phyloP scores from a whole-genome alignment of 2,888 invertebrate genomes.

The Parnassius apollo region DNA sequence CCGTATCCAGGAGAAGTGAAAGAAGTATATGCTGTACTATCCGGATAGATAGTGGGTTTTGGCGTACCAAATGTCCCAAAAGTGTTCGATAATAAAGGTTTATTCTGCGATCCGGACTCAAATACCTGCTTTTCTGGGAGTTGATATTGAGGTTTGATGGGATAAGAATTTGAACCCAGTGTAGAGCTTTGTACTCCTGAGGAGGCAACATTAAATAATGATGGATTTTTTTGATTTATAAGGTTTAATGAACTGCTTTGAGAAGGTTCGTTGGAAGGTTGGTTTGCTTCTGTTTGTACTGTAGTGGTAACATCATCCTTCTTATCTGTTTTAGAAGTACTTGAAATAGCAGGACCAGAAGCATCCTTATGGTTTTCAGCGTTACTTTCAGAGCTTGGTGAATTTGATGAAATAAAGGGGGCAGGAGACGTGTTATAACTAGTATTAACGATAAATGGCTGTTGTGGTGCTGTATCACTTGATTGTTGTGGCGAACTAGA shows the following conservation, averaged over 20 bases:
- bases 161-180: not conserved
- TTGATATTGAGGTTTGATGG: too few relatives aligned
- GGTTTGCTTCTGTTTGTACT: conserved; percentile 5
- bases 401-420: too few relatives aligned
- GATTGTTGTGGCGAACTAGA: too few relatives aligned
- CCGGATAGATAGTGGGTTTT: too few relatives aligned
- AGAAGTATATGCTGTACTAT: not conserved
- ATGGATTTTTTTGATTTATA: too few relatives aligned
- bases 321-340: not conserved
- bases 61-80: too few relatives aligned
- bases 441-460: not conserved
- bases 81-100: too few relatives aligned
- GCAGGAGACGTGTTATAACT: not conserved
- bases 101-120: too few relatives aligned
- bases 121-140: too few relatives aligned
- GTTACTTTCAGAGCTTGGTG: too few relatives aligned
- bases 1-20: conserved; percentile 1
- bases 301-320: not conserved
- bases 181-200: too few relatives aligned
- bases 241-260: conserved; percentile 4
- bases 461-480: not conserved
- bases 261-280: conserved; percentile 3
- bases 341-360: conserved; percentile 2
- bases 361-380: not conserved
- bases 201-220: too few relatives aligned